These are phyloP conservation scores for Brachionus manjavacas DNA, from an alignment of 1,140 invertebrate genomes.

Conservation along the genomic window DNA sequence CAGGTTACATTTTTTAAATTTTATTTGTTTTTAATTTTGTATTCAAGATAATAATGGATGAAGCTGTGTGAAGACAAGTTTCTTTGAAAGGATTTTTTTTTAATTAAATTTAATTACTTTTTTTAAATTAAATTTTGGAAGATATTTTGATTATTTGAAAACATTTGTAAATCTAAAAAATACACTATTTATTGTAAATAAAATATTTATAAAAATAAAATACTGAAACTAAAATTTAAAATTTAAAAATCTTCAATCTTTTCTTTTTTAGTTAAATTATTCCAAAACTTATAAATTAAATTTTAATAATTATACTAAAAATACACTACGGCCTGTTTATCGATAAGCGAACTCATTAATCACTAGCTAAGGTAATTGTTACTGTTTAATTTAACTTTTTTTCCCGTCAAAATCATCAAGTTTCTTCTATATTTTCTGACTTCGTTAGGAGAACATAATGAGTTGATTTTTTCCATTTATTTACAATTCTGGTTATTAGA, in stretches of 20 bases:
- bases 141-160: background rate
- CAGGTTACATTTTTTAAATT: background rate
- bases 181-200: slow-evolving; percentile 10
- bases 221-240: background rate
- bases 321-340: too few species aligned
- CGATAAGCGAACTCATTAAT: too few species aligned
- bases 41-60: background rate
- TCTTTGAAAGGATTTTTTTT: background rate
- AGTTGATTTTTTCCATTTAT: too few species aligned
- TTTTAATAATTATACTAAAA: too few species aligned
- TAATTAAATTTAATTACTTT: background rate
- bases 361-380: too few species aligned
- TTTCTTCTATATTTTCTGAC: too few species aligned
- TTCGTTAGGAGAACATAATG: too few species aligned
- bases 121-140: background rate
- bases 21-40: background rate
- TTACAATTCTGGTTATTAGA: background rate
- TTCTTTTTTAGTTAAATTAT: too few species aligned
- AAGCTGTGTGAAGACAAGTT: background rate
- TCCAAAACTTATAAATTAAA: too few species aligned
- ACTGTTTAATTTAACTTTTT: too few species aligned
- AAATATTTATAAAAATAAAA: slow-evolving; percentile 21
- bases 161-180: background rate
- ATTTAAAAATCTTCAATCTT: too few species aligned
- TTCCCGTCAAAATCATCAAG: too few species aligned